Evolutionary conservation across 1,140 invertebrate species (phyloP), one percentile per base, ranked within the genome.

Genomic region (Elysia chlorotica): DNA sequence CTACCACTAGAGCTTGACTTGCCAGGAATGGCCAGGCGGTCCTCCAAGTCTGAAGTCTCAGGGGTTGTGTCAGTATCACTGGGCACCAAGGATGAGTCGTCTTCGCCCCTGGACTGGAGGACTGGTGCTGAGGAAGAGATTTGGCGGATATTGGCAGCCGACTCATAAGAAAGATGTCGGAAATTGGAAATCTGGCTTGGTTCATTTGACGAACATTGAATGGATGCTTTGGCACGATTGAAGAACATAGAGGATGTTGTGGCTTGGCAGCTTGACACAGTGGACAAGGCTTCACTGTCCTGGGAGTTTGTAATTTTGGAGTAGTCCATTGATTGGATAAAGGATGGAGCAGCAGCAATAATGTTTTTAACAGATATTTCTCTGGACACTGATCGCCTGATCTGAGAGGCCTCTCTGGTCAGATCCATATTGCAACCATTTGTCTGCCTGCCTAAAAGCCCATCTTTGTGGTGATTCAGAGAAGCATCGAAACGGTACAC

Each of bases 1-100:
- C 61, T 57, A 25, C 61, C 56, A 63, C 71, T 82, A 28, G 79
- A 79, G 48, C 78, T 82, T 23, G 81, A 82, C 37, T 82, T 82
- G 14, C 81, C 81, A 5, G 76, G 78, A 21, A 81, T 71, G 6
- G 80, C 78, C 10, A 68, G 76, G 38, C 80, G 68, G 23, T 82
- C 79, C 2, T 74, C 65, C 10, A 78, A 61, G 35, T 74, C 74
- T 19, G 79, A 76, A 1, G 72, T 5, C 35, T 10, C n/a, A 66
- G 37, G 3, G 5, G 68, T 71, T 37, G 68, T 37, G n/a, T 68
- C 66, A 3, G 66, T 68, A 36, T 68, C 66, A 14, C 38, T 54
- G 1, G 68, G 54, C 21, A 61, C 68, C 19, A 59, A 62, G n/a
- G 54, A 71, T 56, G 65, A 28, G 70, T 68, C 65, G 75, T 75